These are phyloP conservation scores for Tinamus major DNA, from an alignment of 2,797 vertebrate genomes.

Conservation along the genomic window DNA sequence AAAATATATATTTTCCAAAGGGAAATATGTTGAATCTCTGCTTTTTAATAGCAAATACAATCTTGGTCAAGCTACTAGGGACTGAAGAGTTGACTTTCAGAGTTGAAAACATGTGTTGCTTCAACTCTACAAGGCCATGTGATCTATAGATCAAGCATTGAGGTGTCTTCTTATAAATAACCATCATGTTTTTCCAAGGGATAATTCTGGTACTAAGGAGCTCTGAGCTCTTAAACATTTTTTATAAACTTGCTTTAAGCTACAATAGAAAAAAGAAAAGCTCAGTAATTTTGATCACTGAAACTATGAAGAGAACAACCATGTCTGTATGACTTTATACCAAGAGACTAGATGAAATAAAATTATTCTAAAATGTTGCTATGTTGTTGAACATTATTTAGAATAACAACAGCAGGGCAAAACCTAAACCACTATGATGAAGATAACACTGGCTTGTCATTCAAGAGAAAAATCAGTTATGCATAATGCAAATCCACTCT, in stretches of 20 bases:
- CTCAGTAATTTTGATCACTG: background rate
- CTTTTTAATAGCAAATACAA: background rate
- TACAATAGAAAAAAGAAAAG: background rate
- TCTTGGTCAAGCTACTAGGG: background rate
- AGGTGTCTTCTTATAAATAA: background rate
- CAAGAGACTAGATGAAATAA: slow-evolving; percentile 46
- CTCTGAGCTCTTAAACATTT: background rate
- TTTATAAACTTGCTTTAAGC: background rate
- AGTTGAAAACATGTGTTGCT: accelerated
- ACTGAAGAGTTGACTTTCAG: background rate
- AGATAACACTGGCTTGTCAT: slow-evolving; percentile 18
- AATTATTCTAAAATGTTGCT: background rate
- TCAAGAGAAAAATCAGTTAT: slow-evolving; percentile 3
- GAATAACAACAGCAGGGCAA: slow-evolving; percentile 41
- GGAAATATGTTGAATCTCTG: background rate
- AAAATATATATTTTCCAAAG: background rate
- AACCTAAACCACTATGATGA: slow-evolving; percentile 25
- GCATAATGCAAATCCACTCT: background rate
- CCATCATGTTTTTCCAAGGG: background rate
- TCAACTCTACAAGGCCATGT: background rate
- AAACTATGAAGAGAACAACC: slow-evolving; percentile 57
- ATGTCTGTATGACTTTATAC: slow-evolving; percentile 41
- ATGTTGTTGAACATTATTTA: slow-evolving; percentile 52
- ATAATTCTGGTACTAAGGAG: background rate
- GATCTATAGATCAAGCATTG: background rate